These are phyloP conservation scores for Cygnus buccinator DNA, from an alignment of 2,113 vertebrate genomes.

Conservation along the genomic window DNA sequence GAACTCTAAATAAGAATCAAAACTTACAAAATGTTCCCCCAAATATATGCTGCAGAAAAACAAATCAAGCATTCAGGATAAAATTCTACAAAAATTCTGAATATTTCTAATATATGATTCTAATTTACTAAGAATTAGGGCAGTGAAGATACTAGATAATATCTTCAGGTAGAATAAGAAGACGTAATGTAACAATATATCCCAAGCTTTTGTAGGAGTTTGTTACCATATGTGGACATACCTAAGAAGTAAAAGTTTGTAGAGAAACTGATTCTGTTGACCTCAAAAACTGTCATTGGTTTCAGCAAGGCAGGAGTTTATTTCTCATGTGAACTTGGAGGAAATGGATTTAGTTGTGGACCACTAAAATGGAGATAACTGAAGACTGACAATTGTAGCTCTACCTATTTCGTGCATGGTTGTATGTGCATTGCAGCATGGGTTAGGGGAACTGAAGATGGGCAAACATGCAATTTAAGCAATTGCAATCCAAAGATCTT, in stretches of 20 bases:
- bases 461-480: neutral
- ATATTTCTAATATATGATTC: neutral
- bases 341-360: neutral
- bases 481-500: neutral
- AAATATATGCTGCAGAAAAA: neutral
- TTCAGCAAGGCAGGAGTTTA: neutral
- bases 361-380: neutral
- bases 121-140: neutral
- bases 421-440: neutral
- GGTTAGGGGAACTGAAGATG: neutral
- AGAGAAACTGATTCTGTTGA: neutral
- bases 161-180: neutral
- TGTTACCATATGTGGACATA: neutral
- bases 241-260: neutral
- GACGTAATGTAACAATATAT: neutral
- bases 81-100: neutral
- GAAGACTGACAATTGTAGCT: neutral
- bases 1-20: neutral
- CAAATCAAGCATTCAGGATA: neutral
- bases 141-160: neutral
- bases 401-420: neutral
- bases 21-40: neutral
- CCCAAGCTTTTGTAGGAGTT: neutral
- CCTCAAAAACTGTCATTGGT: neutral
- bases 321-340: neutral